phyloP scores from a whole-genome alignment of 2,113 vertebrate genomes.

The Anoplopoma fimbria region DNA sequence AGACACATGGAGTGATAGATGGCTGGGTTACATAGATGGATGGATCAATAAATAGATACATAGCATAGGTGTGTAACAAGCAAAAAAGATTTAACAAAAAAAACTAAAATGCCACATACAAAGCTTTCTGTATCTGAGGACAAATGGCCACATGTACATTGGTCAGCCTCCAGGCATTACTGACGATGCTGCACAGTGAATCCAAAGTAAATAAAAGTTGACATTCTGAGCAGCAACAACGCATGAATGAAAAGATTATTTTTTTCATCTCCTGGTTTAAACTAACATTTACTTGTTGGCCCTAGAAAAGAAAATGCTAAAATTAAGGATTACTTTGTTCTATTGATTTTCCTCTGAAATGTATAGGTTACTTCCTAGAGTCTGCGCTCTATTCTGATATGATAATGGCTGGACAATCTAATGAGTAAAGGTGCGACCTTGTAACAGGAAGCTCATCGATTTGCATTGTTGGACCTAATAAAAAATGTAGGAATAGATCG shows the following conservation, averaged over 20 bases:
- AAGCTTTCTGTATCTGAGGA: background rate
- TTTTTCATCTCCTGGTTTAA: slow-evolving; percentile 1
- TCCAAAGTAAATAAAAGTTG: slow-evolving; percentile 21
- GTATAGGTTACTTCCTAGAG: slow-evolving; percentile 18
- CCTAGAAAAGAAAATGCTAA: slow-evolving; percentile 26
- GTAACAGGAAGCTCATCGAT: slow-evolving; percentile 32
- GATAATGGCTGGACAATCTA: slow-evolving; percentile 38
- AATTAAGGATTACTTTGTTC: slow-evolving; percentile 31
- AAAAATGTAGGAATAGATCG: slow-evolving; percentile 29
- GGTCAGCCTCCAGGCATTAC: background rate
- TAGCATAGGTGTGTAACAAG: background rate
- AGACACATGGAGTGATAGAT: slow-evolving; percentile 35
- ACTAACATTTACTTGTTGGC: slow-evolving; percentile 28
- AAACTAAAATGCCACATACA: background rate
- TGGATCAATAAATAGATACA: slow-evolving; percentile 21
- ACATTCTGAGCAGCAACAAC: slow-evolving; percentile 11
- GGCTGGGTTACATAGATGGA: slow-evolving; percentile 34
- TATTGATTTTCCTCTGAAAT: slow-evolving; percentile 48
- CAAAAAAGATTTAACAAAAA: background rate
- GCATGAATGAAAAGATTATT: background rate
- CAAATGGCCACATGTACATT: slow-evolving; percentile 17
- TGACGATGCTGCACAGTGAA: slow-evolving; percentile 8
- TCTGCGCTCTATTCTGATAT: slow-evolving; percentile 33
- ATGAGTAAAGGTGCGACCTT: slow-evolving; percentile 9
- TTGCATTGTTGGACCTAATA: slow-evolving; percentile 26